Conservation (phyloP, 1,140 invertebrate genomes). For the Sinonovacula constricta region DNA sequence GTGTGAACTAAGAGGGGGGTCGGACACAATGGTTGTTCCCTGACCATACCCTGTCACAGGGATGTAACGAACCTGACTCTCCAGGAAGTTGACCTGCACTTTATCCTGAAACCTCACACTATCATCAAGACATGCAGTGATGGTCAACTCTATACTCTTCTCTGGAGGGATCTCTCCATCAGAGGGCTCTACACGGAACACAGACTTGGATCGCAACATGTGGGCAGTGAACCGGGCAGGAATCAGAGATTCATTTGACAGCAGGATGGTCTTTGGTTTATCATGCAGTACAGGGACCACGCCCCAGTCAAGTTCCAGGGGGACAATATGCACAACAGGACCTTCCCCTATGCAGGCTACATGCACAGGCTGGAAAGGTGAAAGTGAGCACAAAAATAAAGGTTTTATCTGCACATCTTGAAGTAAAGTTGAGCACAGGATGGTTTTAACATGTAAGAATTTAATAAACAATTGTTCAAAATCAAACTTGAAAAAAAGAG, state of each 20-base stretch:
- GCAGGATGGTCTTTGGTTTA: slow-evolving; percentile 64
- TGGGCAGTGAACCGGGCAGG: slow-evolving; percentile 77
- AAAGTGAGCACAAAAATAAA: no score
- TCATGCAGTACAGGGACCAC: slow-evolving; percentile 75
- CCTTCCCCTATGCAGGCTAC: slow-evolving; percentile 78
- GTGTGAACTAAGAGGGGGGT: slow-evolving; percentile 70
- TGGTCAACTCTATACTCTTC: slow-evolving; percentile 64
- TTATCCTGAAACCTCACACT: slow-evolving; percentile 77
- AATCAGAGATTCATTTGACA: slow-evolving; percentile 79
- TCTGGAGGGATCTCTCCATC: slow-evolving; percentile 74
- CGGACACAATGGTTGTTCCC: slow-evolving; percentile 77
- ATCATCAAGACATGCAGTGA: slow-evolving; percentile 76
- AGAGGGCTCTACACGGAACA: slow-evolving; percentile 74
- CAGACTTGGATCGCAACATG: slow-evolving; percentile 75
- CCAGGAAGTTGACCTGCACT: slow-evolving; percentile 74
- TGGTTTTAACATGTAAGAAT: no score
- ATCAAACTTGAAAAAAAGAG: no score
- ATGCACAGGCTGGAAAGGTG: slow-evolving; percentile 70
- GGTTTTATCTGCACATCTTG: no score
- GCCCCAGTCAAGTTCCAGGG: slow-evolving; percentile 76
- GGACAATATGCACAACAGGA: slow-evolving; percentile 77
- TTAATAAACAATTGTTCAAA: no score
- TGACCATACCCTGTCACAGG: slow-evolving; percentile 73
- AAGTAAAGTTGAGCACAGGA: no score
- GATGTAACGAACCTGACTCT: slow-evolving; percentile 70